Percentiles rank a stretch among this genome's conserved stretches.
Conservation (phyloP, 2,888 invertebrate genomes). For the Oxycera nigricornis region DNA sequence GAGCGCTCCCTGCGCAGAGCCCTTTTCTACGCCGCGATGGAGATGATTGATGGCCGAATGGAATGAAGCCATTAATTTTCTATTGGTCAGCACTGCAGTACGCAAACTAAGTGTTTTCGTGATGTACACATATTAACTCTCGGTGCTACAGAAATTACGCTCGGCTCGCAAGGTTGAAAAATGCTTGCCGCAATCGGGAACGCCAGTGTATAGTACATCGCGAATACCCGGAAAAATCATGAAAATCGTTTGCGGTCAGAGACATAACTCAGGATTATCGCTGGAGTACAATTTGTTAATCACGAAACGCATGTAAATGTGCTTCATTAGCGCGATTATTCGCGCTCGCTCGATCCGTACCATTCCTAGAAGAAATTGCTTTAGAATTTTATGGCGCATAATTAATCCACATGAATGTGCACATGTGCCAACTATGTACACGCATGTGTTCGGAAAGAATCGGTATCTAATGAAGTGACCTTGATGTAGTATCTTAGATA, state of each 20-base stretch:
- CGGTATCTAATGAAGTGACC: conserved; percentile 17
- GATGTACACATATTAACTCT: too few species aligned
- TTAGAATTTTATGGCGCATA: neutral
- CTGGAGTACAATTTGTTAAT: neutral
- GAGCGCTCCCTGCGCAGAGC: too few species aligned
- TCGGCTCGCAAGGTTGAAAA: too few species aligned
- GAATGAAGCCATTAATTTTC: too few species aligned
- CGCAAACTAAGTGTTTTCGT: too few species aligned
- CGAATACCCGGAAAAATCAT: neutral
- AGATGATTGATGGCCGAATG: too few species aligned
- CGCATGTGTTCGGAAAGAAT: neutral
- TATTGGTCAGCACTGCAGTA: too few species aligned
- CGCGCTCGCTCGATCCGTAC: neutral
- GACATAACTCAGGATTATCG: neutral
- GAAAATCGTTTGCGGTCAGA: neutral
- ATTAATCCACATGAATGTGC: neutral
- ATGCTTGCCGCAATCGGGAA: too few species aligned
- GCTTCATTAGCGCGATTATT: neutral
- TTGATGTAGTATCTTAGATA: neutral
- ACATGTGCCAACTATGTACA: neutral
- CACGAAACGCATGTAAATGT: conserved; percentile 3
- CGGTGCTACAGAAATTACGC: too few species aligned
- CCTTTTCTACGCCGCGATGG: too few species aligned
- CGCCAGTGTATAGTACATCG: too few species aligned
- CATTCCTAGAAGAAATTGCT: neutral